Conservation (phyloP, 2,113 vertebrate genomes). For the Ciconia stormi region DNA sequence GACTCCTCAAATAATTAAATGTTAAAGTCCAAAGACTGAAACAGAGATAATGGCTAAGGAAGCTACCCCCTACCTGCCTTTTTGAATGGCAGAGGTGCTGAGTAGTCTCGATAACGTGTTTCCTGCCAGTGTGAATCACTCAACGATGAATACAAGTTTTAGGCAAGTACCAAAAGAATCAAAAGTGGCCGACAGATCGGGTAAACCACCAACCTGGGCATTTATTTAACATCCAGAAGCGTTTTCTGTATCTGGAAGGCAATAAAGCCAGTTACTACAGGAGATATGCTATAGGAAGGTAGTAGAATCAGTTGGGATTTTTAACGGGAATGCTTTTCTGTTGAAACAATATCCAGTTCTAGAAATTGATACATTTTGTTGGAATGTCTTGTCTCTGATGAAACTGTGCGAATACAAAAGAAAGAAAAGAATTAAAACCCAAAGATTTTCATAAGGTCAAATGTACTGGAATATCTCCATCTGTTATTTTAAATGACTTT, state of each 20-base stretch:
- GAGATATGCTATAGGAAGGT: neutral
- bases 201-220: neutral
- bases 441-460: neutral
- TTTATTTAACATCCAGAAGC: neutral
- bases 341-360: neutral
- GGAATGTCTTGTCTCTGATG: neutral
- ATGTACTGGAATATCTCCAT: neutral
- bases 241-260: neutral
- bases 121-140: neutral
- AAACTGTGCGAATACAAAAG: neutral
- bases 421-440: neutral
- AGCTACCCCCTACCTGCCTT: neutral
- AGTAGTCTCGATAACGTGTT: neutral
- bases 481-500: neutral
- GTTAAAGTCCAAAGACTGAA: neutral
- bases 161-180: neutral
- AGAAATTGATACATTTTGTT: neutral
- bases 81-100: neutral
- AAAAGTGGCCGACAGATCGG: neutral
- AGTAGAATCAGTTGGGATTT: neutral
- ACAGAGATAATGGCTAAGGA: neutral
- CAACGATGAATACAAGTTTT: neutral
- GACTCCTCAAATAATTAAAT: neutral
- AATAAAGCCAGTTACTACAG: neutral
- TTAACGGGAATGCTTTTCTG: neutral